Base-by-base conservation (phyloP, 2,888 invertebrate species). In the Liodrosophila aerea region DNA sequence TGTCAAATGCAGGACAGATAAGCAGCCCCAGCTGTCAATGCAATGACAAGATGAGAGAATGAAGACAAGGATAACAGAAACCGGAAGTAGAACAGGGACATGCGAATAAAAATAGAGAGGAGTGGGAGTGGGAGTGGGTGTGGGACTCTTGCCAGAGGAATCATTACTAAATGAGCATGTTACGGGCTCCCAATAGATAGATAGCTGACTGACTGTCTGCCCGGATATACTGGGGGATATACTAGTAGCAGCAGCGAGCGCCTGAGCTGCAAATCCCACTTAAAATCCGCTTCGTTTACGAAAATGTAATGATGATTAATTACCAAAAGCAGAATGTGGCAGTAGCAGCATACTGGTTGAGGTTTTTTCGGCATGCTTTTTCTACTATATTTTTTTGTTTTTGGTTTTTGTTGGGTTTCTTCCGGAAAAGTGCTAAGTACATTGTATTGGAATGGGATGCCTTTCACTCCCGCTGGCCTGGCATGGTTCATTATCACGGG, bases 281-380 rank as follows among this genome's bases (percentile, higher is more conserved):
- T 81, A 78, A 85, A 85, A 86, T 86, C 83, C 85, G 85, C 72
- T 81, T 69, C 76, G 85, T 76, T 85, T 82, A 82, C 83, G 81
- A 78, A 73, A 85, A 85, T 78, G 75, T 85, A 85, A 85, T 85
- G 85, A 85, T 85, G 85, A 85, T 85, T 85, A 85, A 85, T 85
- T 85, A 85, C 80, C 64, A 58, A 54, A 61, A 58, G 45, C 62
- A 64, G 57, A 69, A 53, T 41, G 40, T 43, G 30, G 30, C 43
- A 43, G 39, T n/a, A 22, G 39, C 53, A 46, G 49, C 59, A 49
- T 52, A 54, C 64, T 64, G 59, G 63, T 52, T 52, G 60, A 58
- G 65, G 67, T 78, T 64, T 64, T 50, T 40, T 75, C 46, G 53
- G 59, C 56, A 45, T 46, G 50, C 58, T 52, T 59, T 59, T 52